These are phyloP conservation scores for Trichogramma evanescens DNA, from an alignment of 2,888 invertebrate genomes.

Conservation along the genomic window DNA sequence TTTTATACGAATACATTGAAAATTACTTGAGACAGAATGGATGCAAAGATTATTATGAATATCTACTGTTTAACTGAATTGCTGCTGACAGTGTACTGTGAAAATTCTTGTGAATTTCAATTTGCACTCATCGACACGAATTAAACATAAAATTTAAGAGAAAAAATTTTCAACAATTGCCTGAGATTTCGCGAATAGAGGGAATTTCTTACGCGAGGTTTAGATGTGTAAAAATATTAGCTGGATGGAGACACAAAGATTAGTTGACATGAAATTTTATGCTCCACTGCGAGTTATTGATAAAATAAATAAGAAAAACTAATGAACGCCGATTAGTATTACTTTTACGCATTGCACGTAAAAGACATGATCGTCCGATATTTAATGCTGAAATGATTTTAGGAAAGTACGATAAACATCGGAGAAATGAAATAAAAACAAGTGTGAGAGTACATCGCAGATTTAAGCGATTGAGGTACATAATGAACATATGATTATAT, in stretches of 20 bases:
- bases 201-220: background rate
- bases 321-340: slow-evolving; percentile 13
- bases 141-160: too few relatives aligned
- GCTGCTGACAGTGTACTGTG: slow-evolving; percentile 12
- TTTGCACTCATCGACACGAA: slow-evolving; percentile 12
- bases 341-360: slow-evolving; percentile 5
- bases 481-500: slow-evolving; percentile 37
- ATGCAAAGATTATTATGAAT: background rate
- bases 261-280: background rate
- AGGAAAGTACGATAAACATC: slow-evolving; percentile 27
- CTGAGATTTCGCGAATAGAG: background rate
- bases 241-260: slow-evolving; percentile 1
- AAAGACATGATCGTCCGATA: slow-evolving; percentile 16
- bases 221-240: background rate
- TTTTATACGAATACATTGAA: slow-evolving; percentile 17
- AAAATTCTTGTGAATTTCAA: slow-evolving; percentile 13
- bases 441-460: background rate
- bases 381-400: slow-evolving; percentile 14
- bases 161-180: too few relatives aligned
- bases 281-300: too few relatives aligned
- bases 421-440: slow-evolving; percentile 20
- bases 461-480: slow-evolving; percentile 29
- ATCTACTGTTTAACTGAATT: slow-evolving; percentile 5
- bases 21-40: background rate
- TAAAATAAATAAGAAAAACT: background rate